Base-by-base conservation (phyloP, 2,113 vertebrate species). In the Reinhardtius hippoglossoides region DNA sequence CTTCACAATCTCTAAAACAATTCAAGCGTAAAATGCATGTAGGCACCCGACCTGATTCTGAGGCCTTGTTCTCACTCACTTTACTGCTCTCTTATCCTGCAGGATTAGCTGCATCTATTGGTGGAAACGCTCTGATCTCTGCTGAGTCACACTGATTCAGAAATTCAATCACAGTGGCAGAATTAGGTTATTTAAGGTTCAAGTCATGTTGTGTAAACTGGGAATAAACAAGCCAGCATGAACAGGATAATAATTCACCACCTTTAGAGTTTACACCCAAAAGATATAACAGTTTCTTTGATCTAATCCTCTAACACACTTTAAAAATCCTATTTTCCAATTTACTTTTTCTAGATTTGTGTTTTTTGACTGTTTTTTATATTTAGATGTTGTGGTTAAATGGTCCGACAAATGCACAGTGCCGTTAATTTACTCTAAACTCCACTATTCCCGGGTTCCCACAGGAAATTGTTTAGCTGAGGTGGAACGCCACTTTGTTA, bases 121-220 rank as follows among this genome's bases (percentile, higher is more conserved):
- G 50, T 54, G 50, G 23, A 52, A 74, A 74, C 20, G 9, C 52
- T 58, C 52, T 55, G 67, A 76, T 80, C 64, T 80, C 68, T 76
- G 68, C 64, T 59, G 54, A 68, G 68, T 80, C 82, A 60, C 58
- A 60, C 24, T 14, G 50, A 54, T 54, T 54, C 50, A 54, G 50
- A 54, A 54, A 44, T 76, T 52, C 31, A 60, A 21, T 31, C 59
- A 50, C 31, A 42, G 21, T 4, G 40, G 9, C 18, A 40, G 48
- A 21, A 46, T 40, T 21, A 3, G 31, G 13, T 66, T 66, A 9
- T 50, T 27, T 27, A 14, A 16, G 2, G 12, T 74, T 69, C 35
- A 69, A 13, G 65, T 70, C 20, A 20, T n/a, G 46, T 18, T 16
- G 46, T 18, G 9, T 16, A 3, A 56, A 56, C 13, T n/a, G 0